Conservation (phyloP, 2,113 vertebrate species). For the Paradoxurus hermaphroditus region DNA sequence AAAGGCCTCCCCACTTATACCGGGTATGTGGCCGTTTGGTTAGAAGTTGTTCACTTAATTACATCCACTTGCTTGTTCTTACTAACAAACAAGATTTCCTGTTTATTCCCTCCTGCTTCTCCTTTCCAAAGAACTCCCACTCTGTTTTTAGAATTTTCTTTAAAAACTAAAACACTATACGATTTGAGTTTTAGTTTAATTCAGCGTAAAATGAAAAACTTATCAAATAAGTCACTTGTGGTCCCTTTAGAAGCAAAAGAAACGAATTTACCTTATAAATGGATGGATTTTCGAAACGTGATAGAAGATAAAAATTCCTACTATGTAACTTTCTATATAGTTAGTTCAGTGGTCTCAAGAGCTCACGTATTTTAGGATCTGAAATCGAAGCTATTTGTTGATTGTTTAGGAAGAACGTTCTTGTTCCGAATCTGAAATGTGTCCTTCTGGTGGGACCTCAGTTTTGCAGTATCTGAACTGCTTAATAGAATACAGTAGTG, state of each 20-base stretch:
- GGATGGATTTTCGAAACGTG: slow-evolving; percentile 16
- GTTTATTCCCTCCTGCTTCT: slow-evolving; percentile 15
- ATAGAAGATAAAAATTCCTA: not conserved
- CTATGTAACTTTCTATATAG: not conserved
- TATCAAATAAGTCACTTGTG: not conserved
- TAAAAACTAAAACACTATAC: not conserved
- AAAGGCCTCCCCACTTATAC: not conserved
- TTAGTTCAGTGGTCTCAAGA: not conserved
- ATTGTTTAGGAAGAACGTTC: not conserved
- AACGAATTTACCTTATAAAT: slow-evolving; percentile 15
- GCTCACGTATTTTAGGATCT: not conserved
- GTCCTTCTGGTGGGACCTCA: not conserved
- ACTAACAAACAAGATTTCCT: not conserved
- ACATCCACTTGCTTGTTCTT: not conserved
- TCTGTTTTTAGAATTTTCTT: slow-evolving; percentile 17
- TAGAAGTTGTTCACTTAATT: not conserved
- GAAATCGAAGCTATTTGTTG: not conserved
- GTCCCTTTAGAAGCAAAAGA: not conserved
- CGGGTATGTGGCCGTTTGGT: not conserved
- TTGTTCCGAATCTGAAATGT: not conserved
- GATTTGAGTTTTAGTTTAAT: not conserved
- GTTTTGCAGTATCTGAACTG: not conserved
- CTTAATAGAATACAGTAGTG: not conserved
- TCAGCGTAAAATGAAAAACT: not conserved
- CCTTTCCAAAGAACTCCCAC: not conserved